Evolutionary conservation across 2,888 invertebrate genomes (phyloP), one percentile per base, ranked within the genome.

Genomic region (Hyles lineata): DNA sequence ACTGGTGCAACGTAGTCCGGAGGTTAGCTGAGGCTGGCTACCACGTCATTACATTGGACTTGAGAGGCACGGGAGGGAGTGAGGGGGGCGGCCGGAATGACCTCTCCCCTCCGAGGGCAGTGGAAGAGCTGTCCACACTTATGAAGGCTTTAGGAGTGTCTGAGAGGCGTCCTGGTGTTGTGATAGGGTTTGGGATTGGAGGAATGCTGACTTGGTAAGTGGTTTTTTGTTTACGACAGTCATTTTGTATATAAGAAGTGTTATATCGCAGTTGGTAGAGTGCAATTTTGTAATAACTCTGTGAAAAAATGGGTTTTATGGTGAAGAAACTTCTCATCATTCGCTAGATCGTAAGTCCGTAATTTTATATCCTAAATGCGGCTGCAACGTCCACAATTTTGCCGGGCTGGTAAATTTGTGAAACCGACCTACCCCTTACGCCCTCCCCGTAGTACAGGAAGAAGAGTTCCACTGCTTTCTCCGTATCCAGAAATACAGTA

Each of bases 201-300:
- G 94, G 94, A 17, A 90, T 94, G 91, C 83, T 94, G n/a, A 84
- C 92, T 72, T 94, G 94, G 94, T 94, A 76, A 88, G 90, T 80
- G 3, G 70, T 8, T 11, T n/a, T 32, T 25, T 35, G 55, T 55
- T 35, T 59, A 59, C 23, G 6, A 35, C 29, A 29, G 3, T 8
- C 9, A 23, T 43, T 50, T 50, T n/a, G 9, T 67, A 43, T 11
- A 43, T 9, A 15, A n/a, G 21, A n/a, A n/a, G 35, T 15, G 23
- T 2, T 7, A 35, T 8, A 35, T 35, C 1, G n/a, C n/a, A n/a
- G n/a, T n/a, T n/a, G n/a, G n/a, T 9, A 35, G 8, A 35, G 9
- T 35, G 7, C 5, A 5, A 35, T 43, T 43, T 15, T 43, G 15
- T 8, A 35, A 43, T 15, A 43, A 43, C 11, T 11, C 1, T 43